Evolutionary conservation across 2,113 vertebrate species (phyloP), one percentile per base, ranked within the genome.

Genomic region (Ranitomeya imitator): DNA sequence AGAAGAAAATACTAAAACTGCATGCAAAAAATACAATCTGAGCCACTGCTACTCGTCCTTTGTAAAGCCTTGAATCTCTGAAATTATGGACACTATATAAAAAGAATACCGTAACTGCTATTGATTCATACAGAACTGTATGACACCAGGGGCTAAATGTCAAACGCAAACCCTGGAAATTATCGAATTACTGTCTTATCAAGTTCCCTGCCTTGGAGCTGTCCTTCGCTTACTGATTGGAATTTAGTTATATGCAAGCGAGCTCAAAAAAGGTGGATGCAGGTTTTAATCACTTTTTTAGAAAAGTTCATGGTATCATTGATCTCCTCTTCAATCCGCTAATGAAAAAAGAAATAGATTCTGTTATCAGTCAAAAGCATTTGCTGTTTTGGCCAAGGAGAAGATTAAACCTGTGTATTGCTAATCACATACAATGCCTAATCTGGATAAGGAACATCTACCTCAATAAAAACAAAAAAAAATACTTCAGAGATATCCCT

Each of bases 341-440:
- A 82, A 87, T 82, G 86, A 87, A 82, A 87, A 87, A 55, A 71
- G 65, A 60, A 87, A 82, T 71, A 7, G 61, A 73, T 81, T 87
- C 65, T 23, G 65, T 87, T 81, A 87, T 87, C 86, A 82, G 79
- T 82, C 26, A 87, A 81, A 87, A 59, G 61, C 63, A 69, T 60
- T 87, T 60, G 7, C 15, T 23, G 23, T 73, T 81, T 80, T 81
- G 65, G 65, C 45, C 26, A 57, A 31, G 78, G 52, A 9, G n/a
- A 71, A 60, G 65, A 45, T 71, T 60, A 73, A 60, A 78, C 57
- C 59, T 23, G 7, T 87, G 65, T 73, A 87, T 26, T 52, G 54
- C 31, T 60, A 21, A 74, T 19, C 79, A 73, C 37, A 80, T 86
- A 67, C 37, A 86, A 26, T 86, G 19, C 26, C 52, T 86, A 77